Percentiles rank a stretch among this genome's conserved stretches.
phyloP scores from a whole-genome alignment of 2,113 vertebrate genomes.

The Cygnus atratus region DNA sequence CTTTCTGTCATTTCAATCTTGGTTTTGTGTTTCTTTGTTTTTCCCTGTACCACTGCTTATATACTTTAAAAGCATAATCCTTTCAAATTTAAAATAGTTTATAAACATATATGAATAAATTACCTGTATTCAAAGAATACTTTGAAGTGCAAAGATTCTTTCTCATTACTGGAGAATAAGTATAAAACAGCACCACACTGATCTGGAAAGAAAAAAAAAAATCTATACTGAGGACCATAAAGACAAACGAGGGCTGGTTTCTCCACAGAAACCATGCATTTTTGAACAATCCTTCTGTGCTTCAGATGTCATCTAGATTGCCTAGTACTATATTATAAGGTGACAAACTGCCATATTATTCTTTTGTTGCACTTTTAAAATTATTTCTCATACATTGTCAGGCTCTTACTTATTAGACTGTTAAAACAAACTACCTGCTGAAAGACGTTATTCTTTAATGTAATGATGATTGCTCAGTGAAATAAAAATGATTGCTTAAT shows the following conservation, averaged over 20 bases:
- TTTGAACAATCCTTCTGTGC: neutral
- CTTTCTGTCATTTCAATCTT: neutral
- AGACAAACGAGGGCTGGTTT: neutral
- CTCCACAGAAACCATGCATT: neutral
- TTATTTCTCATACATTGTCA: neutral
- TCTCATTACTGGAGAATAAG: neutral
- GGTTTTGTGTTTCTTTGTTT: neutral
- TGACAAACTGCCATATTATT: neutral
- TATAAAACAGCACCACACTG: neutral
- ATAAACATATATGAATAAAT: neutral
- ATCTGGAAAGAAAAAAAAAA: neutral
- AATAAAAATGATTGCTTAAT: too few species aligned
- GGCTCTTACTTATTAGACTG: neutral
- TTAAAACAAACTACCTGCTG: neutral
- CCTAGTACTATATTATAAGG: neutral
- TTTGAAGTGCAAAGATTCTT: neutral
- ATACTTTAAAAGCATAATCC: neutral
- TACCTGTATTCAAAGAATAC: too few species aligned
- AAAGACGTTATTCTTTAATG: neutral
- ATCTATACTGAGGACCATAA: neutral
- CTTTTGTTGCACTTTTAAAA: neutral
- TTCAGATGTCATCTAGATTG: neutral
- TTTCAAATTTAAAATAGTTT: neutral
- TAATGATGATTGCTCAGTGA: neutral
- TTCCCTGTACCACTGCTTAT: neutral